A percentile compares a stretch with the other conserved stretches of the same genome.
Evolutionary conservation across 1,140 invertebrate species (phyloP).

Genomic region (Papilio xuthus): DNA sequence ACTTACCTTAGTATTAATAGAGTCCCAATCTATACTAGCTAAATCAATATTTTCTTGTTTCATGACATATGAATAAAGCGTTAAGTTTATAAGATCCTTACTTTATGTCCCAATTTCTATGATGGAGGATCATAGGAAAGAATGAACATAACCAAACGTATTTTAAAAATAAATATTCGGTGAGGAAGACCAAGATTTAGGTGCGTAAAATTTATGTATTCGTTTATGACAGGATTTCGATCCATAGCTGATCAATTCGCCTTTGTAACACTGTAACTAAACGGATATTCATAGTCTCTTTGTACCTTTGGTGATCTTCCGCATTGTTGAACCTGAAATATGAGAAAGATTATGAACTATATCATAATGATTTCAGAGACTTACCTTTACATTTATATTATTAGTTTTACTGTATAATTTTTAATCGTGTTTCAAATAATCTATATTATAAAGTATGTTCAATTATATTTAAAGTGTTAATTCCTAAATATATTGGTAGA

Average conservation of each 20-base stretch:
- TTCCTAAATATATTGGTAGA: neutral
- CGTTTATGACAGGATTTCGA: neutral
- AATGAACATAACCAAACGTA: neutral
- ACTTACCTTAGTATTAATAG: neutral
- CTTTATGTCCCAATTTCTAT: neutral
- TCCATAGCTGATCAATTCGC: neutral
- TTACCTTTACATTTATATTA: neutral
- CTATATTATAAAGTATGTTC: no score
- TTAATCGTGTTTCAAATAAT: neutral
- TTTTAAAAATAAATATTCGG: neutral
- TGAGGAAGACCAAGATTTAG: neutral
- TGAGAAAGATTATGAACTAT: neutral
- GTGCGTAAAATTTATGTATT: neutral
- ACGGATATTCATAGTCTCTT: neutral
- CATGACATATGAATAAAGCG: neutral
- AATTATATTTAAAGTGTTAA: neutral
- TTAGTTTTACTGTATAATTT: neutral
- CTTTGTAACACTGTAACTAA: constrained; percentile 6
- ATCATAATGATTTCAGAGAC: neutral
- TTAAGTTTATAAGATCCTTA: no score
- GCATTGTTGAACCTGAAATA: neutral
- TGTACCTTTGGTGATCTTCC: neutral
- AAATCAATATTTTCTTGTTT: neutral
- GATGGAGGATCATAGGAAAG: neutral
- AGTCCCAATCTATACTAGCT: neutral